Base-by-base conservation (phyloP, 1,140 invertebrate species). In the Augochlora pura region DNA sequence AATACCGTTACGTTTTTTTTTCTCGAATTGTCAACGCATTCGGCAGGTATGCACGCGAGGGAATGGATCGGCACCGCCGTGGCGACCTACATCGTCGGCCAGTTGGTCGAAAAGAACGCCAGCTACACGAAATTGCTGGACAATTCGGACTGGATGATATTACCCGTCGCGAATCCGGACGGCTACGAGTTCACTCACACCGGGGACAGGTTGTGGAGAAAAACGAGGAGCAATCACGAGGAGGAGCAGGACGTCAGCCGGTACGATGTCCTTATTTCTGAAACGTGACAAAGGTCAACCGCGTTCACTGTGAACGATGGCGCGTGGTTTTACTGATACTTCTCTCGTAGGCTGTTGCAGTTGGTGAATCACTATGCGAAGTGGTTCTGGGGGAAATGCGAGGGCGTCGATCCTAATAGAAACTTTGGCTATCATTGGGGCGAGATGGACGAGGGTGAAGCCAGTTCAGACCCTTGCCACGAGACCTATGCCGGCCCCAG, bases 61-160 rank as follows among this genome's bases (percentile, higher is more conserved):
- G 98, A 99, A 93, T 99, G 98, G 98, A 98, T 99, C 74, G 95
- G 97, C 64, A 96, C 97, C 4, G 97, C 98, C 0, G 96, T 96
- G 0, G 96, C 97, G 16, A 96, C 97, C 25, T 98, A 95, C 89
- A 95, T 98, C 25, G 94, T 98, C 42, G 96, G 96, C 86, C 95
- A 97, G 89, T 91, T 98, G 65, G 95, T 96, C 4, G 95, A 96
- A 87, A 96, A 96, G 86, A 95, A 95, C 88, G 94, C 96, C 32
- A 94, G 94, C 9, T 95, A 96, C 87, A 92, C 95, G 12, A 93
- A 95, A 75, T 93, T 97, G 21, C 93, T 98, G 68, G 95, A 96
- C 57, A 94, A 95, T 74, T 95, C 96, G 74, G 97, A 98, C 87
- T 98, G 97, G 96, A 95, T 95, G 88, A 95, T 98, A 80, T 89